A percentile compares a stretch with the other conserved stretches of the same genome.
Evolutionary conservation across 2,797 vertebrate genomes (phyloP).

Genomic region (Anguilla megastoma): DNA sequence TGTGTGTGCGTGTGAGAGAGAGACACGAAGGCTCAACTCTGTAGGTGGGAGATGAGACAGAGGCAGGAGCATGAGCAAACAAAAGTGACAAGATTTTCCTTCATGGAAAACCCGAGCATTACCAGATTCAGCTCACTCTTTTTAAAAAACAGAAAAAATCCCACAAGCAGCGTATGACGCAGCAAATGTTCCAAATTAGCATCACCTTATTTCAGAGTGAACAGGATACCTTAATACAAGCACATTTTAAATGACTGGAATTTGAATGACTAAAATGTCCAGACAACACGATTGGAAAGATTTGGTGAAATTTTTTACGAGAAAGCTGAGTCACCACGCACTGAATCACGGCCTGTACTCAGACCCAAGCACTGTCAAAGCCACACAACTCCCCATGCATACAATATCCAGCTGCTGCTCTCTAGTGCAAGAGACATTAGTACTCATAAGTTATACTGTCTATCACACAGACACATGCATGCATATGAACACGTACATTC

Average conservation of each 20-base stretch:
- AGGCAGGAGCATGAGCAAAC: not conserved
- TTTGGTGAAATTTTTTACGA: conserved; percentile 9
- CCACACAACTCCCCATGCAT: not conserved
- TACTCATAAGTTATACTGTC: not conserved
- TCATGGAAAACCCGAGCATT: not conserved
- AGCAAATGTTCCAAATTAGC: not conserved
- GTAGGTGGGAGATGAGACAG: not conserved
- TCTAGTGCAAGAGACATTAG: not conserved
- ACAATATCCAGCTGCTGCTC: not conserved
- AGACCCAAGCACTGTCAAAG: not conserved
- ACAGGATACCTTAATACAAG: not conserved
- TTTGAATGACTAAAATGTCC: not conserved
- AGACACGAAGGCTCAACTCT: not conserved
- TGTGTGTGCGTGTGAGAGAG: not conserved
- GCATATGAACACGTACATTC: not conserved
- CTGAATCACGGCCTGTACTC: not conserved
- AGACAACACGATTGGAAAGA: conserved; percentile 3
- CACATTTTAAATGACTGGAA: not conserved
- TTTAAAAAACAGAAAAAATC: not conserved
- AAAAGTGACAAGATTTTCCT: not conserved
- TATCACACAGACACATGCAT: not conserved
- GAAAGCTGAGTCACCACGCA: not conserved
- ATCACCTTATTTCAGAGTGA: not conserved
- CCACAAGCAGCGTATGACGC: not conserved
- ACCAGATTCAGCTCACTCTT: not conserved